A percentile compares a stretch with the other conserved stretches of the same genome.
These are phyloP conservation scores for Aurelia aurita DNA, from an alignment of 30 jellyfish, hydroid and myxozoan genomes.

Conservation along the genomic window DNA sequence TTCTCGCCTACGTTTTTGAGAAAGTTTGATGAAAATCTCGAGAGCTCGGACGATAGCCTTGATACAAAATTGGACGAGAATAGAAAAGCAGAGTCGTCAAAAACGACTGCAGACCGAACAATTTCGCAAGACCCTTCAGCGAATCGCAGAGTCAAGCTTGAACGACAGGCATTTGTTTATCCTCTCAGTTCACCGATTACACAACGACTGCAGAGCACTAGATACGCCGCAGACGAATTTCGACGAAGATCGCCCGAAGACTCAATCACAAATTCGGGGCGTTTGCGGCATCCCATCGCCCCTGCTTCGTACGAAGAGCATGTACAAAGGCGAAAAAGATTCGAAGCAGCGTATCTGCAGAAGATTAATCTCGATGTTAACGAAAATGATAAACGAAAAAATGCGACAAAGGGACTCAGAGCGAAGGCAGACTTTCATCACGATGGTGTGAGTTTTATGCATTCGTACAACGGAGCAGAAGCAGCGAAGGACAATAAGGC, in stretches of 20 bases:
- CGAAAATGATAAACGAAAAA: background rate
- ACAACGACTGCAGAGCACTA: constrained; percentile 40
- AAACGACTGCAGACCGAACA: background rate
- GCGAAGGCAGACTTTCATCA: background rate
- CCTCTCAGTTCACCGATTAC: constrained; percentile 29
- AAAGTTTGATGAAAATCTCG: constrained; percentile 6
- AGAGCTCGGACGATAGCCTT: constrained; percentile 54
- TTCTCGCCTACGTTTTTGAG: constrained; percentile 40
- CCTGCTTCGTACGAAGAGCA: constrained; percentile 92
- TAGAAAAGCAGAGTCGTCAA: background rate
- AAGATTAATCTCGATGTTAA: constrained; percentile 38
- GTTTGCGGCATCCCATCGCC: constrained; percentile 88
- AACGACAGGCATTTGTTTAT: constrained; percentile 34
- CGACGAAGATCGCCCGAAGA: constrained; percentile 68
- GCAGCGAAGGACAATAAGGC: background rate
- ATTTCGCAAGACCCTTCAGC: constrained; percentile 5
- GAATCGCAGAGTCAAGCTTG: background rate
- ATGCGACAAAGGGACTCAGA: background rate
- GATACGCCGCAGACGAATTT: constrained; percentile 30
- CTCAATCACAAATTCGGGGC: constrained; percentile 53
- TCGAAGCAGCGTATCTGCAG: constrained; percentile 55
- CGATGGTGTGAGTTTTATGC: constrained; percentile 14
- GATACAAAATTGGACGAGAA: constrained; percentile 31
- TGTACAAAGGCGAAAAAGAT: constrained; percentile 80
- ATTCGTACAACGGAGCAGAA: constrained; percentile 37